Base-by-base conservation (phyloP, 2,797 vertebrate species). In the Lacerta agilis region DNA sequence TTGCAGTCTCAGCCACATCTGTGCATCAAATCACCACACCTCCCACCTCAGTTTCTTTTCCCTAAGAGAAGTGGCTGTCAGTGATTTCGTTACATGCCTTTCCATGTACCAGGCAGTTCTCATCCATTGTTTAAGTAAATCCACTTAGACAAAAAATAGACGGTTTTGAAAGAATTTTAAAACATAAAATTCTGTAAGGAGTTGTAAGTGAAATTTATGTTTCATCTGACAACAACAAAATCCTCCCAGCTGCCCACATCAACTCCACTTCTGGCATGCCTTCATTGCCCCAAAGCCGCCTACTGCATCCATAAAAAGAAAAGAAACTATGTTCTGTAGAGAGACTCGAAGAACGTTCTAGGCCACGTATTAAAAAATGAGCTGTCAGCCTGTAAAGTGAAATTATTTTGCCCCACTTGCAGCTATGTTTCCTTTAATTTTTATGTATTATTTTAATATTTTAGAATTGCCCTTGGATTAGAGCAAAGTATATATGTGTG, bases 301-400 rank as follows among this genome's bases (percentile, higher is more conserved):
- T 67, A 29, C 8, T 38, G 15, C 18, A 17, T 71, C 3, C 5
- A 7, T 85, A 86, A 55, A 23, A 75, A 82, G 72, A 91, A 87
- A 80, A 87, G 75, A 90, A 92, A 88, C 13, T 0, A 76, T 45
- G 20, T 8, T 67, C 85, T 85, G 9, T 58, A 77, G 55, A 83
- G 29, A 83, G 29, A 33, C 27, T 61, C 18, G 79, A 17, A 87
- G 64, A 36, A 83, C 0, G 41, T 69, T 27, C 41, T 87, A 45
- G 72, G 80, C 38, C 13, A 36, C 85, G 61, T 86, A 86, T 83
- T 88, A 92, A 85, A 87, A 73, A 90, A n/a, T 3, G 27, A 86
- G n/a, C 72, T 91, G 82, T 91, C 91, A 79, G 29, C 29, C 27
- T 73, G 49, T 27, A 89, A 94, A 93, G 83, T 64, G 94, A 94